These are phyloP conservation scores for Xerus rutilus DNA, from an alignment of 2,797 vertebrate species.

Conservation along the genomic window DNA sequence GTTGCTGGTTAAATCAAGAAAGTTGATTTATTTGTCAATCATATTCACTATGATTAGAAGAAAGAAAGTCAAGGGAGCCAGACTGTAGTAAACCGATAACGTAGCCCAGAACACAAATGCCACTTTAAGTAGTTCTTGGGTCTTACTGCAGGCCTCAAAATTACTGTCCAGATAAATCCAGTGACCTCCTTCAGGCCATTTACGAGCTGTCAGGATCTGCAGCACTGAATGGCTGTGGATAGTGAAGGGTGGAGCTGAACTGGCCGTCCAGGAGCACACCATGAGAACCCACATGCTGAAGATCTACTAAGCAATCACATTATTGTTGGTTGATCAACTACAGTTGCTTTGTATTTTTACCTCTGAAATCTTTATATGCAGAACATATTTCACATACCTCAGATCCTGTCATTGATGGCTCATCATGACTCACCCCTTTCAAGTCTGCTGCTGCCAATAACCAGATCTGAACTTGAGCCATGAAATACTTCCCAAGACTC, in stretches of 20 bases:
- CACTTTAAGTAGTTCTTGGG: background rate
- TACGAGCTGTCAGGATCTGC: background rate
- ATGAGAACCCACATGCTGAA: background rate
- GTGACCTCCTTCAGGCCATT: background rate
- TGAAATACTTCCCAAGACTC: background rate
- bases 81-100: background rate
- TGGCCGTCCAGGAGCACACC: fast-evolving
- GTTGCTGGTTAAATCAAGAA: background rate
- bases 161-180: background rate
- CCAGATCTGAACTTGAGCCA: background rate
- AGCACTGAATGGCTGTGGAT: background rate
- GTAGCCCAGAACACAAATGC: background rate
- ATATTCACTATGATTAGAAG: background rate
- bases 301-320: background rate
- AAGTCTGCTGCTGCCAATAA: background rate
- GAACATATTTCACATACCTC: background rate
- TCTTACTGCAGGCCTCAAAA: background rate
- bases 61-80: background rate
- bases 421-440: background rate
- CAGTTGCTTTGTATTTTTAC: background rate
- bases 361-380: background rate
- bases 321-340: background rate
- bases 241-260: too few species aligned
- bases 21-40: background rate
- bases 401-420: background rate